phyloP scores from a whole-genome alignment of 2,888 invertebrate genomes.

The Polymixis flavicincta region DNA sequence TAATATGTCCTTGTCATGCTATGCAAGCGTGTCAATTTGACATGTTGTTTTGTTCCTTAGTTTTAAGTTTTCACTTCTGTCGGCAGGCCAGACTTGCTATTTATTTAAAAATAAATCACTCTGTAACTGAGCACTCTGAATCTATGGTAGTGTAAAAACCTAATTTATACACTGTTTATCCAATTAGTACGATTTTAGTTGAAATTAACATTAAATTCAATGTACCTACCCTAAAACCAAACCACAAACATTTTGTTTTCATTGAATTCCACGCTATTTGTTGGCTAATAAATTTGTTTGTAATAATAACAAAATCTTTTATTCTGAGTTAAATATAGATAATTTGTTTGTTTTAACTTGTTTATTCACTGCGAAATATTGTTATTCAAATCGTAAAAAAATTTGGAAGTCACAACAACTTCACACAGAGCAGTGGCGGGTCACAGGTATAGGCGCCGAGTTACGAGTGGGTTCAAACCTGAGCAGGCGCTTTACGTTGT shows the following conservation, averaged over 20 bases:
- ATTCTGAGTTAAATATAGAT: neutral
- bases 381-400: neutral
- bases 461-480: no score
- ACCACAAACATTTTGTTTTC: neutral
- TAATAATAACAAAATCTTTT: neutral
- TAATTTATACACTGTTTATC: no score
- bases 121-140: neutral
- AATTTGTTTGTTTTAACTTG: neutral
- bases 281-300: neutral
- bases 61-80: no score
- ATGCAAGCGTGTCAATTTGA: no score
- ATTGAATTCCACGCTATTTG: neutral
- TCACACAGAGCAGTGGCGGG: no score
- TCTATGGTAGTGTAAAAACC: no score
- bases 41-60: no score
- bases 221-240: neutral
- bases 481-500: no score
- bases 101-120: neutral
- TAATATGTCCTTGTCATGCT: no score
- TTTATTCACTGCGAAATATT: neutral
- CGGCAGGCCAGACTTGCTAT: no score
- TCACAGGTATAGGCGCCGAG: no score
- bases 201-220: neutral
- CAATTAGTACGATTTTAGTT: no score
- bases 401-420: neutral